A percentile compares a stretch with the other conserved stretches of the same genome.
These are phyloP conservation scores for Carassius auratus DNA, from an alignment of 2,113 vertebrate species.

Conservation along the genomic window DNA sequence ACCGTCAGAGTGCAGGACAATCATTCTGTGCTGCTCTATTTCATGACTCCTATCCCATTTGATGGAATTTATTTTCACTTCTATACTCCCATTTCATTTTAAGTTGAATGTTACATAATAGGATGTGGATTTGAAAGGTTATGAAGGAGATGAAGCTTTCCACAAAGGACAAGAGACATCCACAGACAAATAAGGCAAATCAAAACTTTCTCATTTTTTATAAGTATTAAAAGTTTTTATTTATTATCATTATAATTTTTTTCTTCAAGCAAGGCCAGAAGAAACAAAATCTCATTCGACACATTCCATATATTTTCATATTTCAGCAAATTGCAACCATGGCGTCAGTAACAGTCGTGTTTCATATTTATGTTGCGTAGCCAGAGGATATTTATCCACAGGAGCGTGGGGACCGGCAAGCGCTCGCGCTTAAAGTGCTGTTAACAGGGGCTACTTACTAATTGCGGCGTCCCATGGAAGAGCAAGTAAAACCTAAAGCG, in stretches of 20 bases:
- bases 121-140: constrained; percentile 66
- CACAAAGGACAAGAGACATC: constrained; percentile 11
- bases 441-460: constrained; percentile 64
- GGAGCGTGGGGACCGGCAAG: constrained; percentile 61
- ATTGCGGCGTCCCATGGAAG: constrained; percentile 70
- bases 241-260: neutral
- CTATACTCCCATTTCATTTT: constrained; percentile 67
- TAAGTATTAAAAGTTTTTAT: neutral
- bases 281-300: neutral
- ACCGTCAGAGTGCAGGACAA: constrained; percentile 75
- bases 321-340: neutral
- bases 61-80: constrained; percentile 67
- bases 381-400: constrained; percentile 75
- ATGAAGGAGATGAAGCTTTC: constrained; percentile 68
- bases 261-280: neutral
- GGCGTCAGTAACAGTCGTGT: constrained; percentile 66
- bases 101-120: constrained; percentile 70
- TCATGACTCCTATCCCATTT: constrained; percentile 65
- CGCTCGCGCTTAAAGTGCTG: constrained; percentile 59
- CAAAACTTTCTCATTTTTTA: constrained; percentile 1
- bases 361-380: constrained; percentile 73
- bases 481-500: constrained; percentile 66
- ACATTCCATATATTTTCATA: constrained; percentile 5
- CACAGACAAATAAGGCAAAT: constrained; percentile 14
- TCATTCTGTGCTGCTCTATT: constrained; percentile 75